Evolutionary conservation across 2,113 vertebrate genomes (phyloP).

Genomic region (Struthio camelus): DNA sequence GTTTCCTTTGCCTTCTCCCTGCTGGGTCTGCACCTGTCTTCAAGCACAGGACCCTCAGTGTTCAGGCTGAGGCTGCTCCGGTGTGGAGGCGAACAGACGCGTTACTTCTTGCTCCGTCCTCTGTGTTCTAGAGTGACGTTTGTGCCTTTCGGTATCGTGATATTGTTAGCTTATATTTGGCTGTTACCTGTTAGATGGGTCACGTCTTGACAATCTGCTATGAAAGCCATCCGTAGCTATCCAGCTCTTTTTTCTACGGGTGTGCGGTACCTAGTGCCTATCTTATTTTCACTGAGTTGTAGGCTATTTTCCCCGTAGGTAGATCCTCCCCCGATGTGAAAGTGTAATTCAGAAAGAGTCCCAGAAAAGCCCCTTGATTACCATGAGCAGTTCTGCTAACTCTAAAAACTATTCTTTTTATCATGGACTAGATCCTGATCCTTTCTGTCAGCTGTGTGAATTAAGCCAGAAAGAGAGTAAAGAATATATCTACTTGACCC

Average conservation of each 20-base stretch:
- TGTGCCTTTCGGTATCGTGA: background rate
- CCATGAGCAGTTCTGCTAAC: background rate
- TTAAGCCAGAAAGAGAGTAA: background rate
- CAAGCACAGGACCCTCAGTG: background rate
- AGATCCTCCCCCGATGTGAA: background rate
- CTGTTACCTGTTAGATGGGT: background rate
- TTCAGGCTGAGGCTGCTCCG: background rate
- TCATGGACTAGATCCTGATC: background rate
- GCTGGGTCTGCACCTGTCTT: background rate
- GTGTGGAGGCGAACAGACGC: accelerated
- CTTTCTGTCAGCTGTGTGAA: background rate
- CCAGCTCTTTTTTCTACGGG: too few relatives aligned
- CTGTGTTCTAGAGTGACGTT: background rate
- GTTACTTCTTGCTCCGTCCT: background rate
- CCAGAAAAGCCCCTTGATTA: background rate
- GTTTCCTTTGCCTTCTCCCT: background rate
- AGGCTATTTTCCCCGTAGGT: background rate
- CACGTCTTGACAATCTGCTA: background rate
- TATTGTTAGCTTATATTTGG: background rate
- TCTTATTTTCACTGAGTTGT: too few relatives aligned
- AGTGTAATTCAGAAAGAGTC: background rate
- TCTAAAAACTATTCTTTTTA: background rate
- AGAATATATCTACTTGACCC: background rate
- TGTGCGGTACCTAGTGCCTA: too few relatives aligned
- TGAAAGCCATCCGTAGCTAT: background rate